Evolutionary conservation across 2,797 vertebrate genomes (phyloP).

Genomic region (Spea hammondii): DNA sequence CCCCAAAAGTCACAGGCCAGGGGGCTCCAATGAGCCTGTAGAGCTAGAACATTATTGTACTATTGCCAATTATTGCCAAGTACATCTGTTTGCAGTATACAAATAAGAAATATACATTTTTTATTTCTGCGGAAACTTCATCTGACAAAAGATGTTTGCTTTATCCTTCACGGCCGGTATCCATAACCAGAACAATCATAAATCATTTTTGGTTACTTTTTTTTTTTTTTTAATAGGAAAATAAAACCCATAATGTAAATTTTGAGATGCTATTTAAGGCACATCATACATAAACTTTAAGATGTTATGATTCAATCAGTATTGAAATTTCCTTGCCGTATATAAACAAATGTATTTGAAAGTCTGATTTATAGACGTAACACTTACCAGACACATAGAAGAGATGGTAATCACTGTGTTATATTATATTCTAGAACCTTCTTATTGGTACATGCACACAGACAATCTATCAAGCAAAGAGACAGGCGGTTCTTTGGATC

Average conservation of each 20-base stretch:
- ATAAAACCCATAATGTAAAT: conserved; percentile 39
- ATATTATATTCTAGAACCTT: not conserved
- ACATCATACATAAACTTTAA: conserved; percentile 45
- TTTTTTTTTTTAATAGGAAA: conserved; percentile 28
- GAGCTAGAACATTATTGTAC: no score
- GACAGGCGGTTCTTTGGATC: conserved; percentile 2
- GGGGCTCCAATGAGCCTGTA: no score
- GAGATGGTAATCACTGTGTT: not conserved
- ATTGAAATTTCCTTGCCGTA: conserved; percentile 32
- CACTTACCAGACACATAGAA: conserved; percentile 32
- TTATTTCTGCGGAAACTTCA: conserved; percentile 14
- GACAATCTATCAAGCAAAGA: not conserved
- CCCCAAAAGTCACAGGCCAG: no score
- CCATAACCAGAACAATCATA: conserved; percentile 37
- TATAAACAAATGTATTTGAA: conserved; percentile 41
- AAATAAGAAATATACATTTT: not conserved
- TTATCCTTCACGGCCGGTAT: conserved; percentile 22
- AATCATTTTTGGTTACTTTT: conserved; percentile 32
- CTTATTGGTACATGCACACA: not conserved
- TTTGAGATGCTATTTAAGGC: conserved; percentile 32
- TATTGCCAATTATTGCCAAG: no score
- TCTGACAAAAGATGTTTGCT: conserved; percentile 29
- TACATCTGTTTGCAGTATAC: not conserved
- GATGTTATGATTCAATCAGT: conserved; percentile 39
- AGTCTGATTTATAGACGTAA: conserved; percentile 33